Evolutionary conservation across 2,888 invertebrate genomes (phyloP), one percentile per base, ranked within the genome.

Genomic region (Eupithecia centaureata): DNA sequence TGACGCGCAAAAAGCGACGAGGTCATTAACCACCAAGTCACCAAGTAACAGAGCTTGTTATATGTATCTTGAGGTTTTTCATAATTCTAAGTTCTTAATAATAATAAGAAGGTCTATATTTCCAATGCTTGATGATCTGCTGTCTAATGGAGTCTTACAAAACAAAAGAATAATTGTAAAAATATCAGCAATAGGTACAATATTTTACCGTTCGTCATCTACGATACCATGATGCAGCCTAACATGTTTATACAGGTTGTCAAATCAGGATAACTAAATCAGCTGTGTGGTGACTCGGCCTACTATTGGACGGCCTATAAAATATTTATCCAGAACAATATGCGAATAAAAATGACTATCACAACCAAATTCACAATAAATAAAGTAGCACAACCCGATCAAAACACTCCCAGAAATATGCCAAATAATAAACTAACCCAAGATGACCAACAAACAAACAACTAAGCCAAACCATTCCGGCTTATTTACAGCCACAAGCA

Each of bases 401-500:
- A 52, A 52, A 25, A 52, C 15, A 52, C 27, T 52, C 10, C 7
- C 27, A 25, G 15, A 27, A 27, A 27, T 52, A 52, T 52, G 27
- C 52, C 52, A 52, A 27, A 52, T 27, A 27, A 52, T 27, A 51
- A 59, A 60, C 42, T 60, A 57, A 57, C 57, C 18, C 57, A 22
- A 57, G 57, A 30, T 30, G 56, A 57, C 32, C 57, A 57, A 30
- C 30, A 30, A 63, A n/a, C 35, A 32, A 18, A 62, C 32, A 25
- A 32, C 33, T 51, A 47, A 47, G 47, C 47, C 47, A 25, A 52
- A 32, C 61, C 32, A 32, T 61, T 59, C 58, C 59, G 18, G 79
- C 81, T 83, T 84, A 86, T 84, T 84, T 83, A 86, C 82, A 81
- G 83, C 86, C 88, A 82, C 89, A 85, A 86, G 86, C 90, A 88